Percentiles rank a stretch among this genome's conserved stretches.
phyloP scores from a whole-genome alignment of 2,113 vertebrate species.

The Taxidea taxus region DNA sequence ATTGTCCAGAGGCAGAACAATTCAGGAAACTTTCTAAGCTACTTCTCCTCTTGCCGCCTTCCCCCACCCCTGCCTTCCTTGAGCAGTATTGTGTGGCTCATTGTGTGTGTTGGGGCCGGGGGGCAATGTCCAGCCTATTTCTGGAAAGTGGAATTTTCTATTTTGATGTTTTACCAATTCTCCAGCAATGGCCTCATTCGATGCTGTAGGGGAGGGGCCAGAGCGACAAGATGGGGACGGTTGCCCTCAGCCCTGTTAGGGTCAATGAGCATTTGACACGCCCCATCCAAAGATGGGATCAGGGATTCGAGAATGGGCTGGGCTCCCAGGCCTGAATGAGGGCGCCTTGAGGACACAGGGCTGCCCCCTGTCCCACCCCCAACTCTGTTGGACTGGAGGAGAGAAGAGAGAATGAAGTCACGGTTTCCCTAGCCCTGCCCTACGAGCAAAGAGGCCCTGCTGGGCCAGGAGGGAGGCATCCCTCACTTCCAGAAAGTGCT shows the following conservation, averaged over 20 bases:
- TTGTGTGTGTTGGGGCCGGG: not conserved
- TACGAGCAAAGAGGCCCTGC: not conserved
- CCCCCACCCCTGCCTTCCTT: not conserved
- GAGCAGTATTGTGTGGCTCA: not conserved
- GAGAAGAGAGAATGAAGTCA: not conserved
- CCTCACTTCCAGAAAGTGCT: not conserved
- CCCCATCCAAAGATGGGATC: not conserved
- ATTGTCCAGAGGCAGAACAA: constrained; percentile 44
- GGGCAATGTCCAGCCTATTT: not conserved
- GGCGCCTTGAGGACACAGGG: not conserved
- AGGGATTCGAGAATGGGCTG: not conserved
- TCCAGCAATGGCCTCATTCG: not conserved
- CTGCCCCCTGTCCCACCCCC: not conserved
- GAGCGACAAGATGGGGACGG: not conserved
- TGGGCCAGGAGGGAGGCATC: not conserved
- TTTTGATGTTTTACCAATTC: not conserved
- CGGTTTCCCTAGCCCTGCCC: not conserved
- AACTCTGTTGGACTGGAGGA: not conserved
- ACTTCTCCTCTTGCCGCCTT: not conserved
- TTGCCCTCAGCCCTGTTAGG: not conserved
- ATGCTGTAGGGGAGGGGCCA: not conserved
- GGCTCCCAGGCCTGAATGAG: not conserved
- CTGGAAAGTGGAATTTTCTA: not conserved
- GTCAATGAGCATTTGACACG: not conserved
- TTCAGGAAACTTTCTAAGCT: constrained; percentile 53